phyloP scores from a whole-genome alignment of 2,797 vertebrate genomes.

The Okamejei kenojei region DNA sequence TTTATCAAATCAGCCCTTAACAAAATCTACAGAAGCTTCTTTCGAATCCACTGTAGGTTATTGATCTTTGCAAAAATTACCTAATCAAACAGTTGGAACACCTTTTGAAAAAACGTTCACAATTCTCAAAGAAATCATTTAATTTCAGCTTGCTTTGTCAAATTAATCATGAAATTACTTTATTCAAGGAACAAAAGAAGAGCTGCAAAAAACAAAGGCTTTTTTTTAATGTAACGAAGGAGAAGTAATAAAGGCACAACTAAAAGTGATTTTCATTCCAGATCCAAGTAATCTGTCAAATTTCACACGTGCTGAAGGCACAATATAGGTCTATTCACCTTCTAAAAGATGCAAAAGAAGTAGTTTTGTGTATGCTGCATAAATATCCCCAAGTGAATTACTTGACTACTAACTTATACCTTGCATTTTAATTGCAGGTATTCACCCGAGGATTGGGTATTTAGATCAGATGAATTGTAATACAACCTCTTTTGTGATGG shows the following conservation, averaged over 20 bases:
- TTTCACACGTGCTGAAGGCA: background rate
- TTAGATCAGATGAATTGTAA: constrained; percentile 48
- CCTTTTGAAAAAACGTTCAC: background rate
- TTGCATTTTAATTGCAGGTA: constrained; percentile 42
- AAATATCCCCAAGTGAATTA: constrained; percentile 37
- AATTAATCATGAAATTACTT: background rate
- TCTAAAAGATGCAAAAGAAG: constrained; percentile 34
- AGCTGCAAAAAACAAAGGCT: background rate
- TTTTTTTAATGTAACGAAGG: background rate
- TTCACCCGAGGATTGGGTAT: constrained; percentile 42
- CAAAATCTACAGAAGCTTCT: background rate
- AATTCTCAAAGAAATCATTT: background rate
- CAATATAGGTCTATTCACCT: background rate
- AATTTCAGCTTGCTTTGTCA: background rate
- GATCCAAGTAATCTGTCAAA: background rate
- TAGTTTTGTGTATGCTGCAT: constrained; percentile 32
- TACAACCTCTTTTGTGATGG: constrained; percentile 45
- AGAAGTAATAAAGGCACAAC: background rate
- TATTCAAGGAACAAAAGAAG: background rate
- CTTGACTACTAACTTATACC: constrained; percentile 27
- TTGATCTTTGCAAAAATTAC: background rate
- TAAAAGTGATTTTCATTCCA: background rate
- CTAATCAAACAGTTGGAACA: background rate
- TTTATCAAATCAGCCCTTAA: background rate
- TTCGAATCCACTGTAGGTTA: background rate